Evolutionary conservation across 2,888 invertebrate genomes (phyloP).

Genomic region (Hirtodrosophila trivittata): DNA sequence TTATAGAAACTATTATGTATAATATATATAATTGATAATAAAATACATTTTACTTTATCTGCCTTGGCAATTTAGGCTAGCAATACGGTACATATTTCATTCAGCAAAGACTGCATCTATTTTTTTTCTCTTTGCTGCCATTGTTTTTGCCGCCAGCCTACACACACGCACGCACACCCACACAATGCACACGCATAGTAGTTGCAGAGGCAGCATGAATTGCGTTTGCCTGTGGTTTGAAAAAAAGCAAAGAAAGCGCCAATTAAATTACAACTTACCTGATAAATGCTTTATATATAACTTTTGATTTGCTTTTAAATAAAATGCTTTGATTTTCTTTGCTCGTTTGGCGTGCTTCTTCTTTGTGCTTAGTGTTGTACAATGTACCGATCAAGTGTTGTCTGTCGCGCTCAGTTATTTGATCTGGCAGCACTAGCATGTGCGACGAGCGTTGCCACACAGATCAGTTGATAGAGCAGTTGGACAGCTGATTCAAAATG

Average conservation of each 20-base stretch:
- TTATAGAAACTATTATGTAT: no score
- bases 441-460: no score
- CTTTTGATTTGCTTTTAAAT: not conserved
- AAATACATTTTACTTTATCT: no score
- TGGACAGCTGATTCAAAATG: slow-evolving; percentile 49
- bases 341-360: not conserved
- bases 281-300: not conserved
- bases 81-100: not conserved
- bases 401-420: not conserved
- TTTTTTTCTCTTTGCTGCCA: slow-evolving; percentile 27
- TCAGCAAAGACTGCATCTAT: slow-evolving; percentile 1
- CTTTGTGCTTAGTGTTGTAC: not conserved
- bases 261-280: no score
- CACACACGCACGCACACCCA: slow-evolving; percentile 4
- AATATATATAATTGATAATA: no score
- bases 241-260: no score
- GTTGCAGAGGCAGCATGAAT: no score
- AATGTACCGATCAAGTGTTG: slow-evolving; percentile 9
- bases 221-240: no score
- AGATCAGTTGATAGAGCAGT: no score
- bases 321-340: slow-evolving; percentile 21
- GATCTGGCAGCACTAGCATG: slow-evolving; percentile 14
- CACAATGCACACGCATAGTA: no score
- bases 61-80: no score
- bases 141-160: slow-evolving; percentile 60